Evolutionary conservation across 2,797 vertebrate species (phyloP).

Genomic region (Syngnathus acus): DNA sequence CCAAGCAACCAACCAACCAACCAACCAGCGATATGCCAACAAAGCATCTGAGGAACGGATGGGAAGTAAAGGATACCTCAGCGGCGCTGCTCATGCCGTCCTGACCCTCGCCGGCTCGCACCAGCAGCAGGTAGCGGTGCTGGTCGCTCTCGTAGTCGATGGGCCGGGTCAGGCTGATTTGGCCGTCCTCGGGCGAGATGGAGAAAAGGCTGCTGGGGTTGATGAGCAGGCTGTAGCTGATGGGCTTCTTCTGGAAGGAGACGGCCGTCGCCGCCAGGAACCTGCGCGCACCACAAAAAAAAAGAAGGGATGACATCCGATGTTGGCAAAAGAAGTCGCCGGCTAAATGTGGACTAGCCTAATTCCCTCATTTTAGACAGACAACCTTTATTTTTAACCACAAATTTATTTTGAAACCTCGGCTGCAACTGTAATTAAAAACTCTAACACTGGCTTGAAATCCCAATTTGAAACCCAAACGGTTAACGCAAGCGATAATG

Average conservation of each 20-base stretch:
- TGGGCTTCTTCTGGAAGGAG: conserved; percentile 79
- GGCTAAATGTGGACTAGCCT: no score
- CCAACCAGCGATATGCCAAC: no score
- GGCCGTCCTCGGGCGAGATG: conserved; percentile 71
- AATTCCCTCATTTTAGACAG: no score
- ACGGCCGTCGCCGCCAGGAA: conserved; percentile 76
- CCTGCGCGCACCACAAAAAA: conserved; percentile 43
- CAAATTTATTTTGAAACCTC: neutral
- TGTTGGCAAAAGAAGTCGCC: no score
- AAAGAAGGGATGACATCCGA: no score
- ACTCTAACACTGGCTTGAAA: neutral
- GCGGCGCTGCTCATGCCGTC: conserved; percentile 71
- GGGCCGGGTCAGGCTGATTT: conserved; percentile 72
- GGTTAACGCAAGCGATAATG: conserved; percentile 1
- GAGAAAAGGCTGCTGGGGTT: conserved; percentile 83
- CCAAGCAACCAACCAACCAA: neutral
- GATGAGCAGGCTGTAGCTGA: conserved; percentile 80
- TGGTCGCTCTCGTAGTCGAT: conserved; percentile 83
- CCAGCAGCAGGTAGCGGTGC: conserved; percentile 76
- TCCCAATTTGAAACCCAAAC: neutral
- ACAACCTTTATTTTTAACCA: neutral
- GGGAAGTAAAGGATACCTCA: conserved; percentile 65
- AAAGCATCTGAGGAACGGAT: no score
- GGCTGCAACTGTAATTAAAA: no score
- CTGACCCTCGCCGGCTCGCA: conserved; percentile 73